Base-by-base conservation (phyloP, 2,113 vertebrate species). In the Crotalus helleri region DNA sequence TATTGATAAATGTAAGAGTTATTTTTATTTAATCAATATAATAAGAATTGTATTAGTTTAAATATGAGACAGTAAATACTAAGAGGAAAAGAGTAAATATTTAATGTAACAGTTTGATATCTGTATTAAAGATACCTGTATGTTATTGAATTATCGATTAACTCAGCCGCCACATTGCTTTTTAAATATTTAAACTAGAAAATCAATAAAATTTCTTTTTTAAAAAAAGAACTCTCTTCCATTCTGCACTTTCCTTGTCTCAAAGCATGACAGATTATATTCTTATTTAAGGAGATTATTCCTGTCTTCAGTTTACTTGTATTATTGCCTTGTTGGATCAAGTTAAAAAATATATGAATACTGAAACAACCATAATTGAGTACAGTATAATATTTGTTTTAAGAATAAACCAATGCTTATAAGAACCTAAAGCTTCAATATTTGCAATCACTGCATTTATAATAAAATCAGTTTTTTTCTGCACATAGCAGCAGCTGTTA, bases 331-430 rank as follows among this genome's bases (percentile, higher is more conserved):
- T 44, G 17, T 91, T 93, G 91, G 91, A 90, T 69, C 44, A 94
- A 29, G 57, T 93, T 55, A 33, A 88, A 95, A 87, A 17, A 87
- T 2, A n/a, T 93, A 0, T 86, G 44, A n/a, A 81, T 3, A 0
- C 11, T 87, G 53, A 33, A 23, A 15, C 11, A n/a, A 53, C 1
- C 10, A n/a, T 89, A 12, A 54, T 57, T 88, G 5, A 74, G 49
- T 53, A 39, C 5, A 33, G 61, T 19, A 13, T n/a, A 92, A 69
- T 92, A 92, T 95, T 94, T 89, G 21, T 85, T 92, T 0, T 58
- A 91, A 96, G n/a, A 91, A 96, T 96, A 94, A 96, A 91, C 4
- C 95, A 93, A 96, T 57, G 94, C 91, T 55, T 69, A 44, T 61
- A 0, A 90, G 89, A 91, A 94, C 94, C 26, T 64, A 19, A 87